Evolutionary conservation across 2,113 vertebrate genomes (phyloP).

Genomic region (Dryoscopus gambensis): DNA sequence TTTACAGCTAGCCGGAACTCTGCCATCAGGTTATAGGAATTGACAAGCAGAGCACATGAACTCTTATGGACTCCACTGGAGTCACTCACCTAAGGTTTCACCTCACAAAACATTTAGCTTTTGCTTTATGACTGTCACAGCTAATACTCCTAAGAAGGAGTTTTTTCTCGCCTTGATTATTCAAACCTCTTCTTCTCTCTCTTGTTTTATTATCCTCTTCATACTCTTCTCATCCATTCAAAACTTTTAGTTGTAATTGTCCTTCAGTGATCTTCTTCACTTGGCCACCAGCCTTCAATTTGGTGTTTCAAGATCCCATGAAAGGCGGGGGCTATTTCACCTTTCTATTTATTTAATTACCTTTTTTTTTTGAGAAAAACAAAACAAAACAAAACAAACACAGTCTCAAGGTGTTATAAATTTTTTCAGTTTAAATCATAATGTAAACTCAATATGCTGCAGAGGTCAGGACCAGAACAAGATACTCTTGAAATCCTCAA

Average conservation of each 20-base stretch:
- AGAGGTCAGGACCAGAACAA: not conserved
- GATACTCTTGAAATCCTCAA: not conserved
- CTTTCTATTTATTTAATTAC: not conserved
- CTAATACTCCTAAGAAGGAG: not conserved
- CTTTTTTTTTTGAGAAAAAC: not conserved
- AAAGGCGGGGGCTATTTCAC: not conserved
- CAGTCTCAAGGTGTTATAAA: not conserved
- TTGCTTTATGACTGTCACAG: not conserved
- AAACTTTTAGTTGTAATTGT: not conserved
- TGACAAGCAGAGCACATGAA: not conserved
- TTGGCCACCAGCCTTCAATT: not conserved
- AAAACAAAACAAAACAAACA: not conserved
- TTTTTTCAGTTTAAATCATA: not conserved
- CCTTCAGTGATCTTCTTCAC: not conserved
- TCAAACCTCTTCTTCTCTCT: not conserved
- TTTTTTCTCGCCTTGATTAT: not conserved
- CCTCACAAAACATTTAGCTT: not conserved
- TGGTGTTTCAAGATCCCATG: not conserved
- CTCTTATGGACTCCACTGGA: not conserved
- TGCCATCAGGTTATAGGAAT: not conserved
- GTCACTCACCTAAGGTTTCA: not conserved
- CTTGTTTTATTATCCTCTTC: not conserved
- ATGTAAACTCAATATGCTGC: not conserved
- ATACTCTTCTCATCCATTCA: not conserved
- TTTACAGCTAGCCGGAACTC: not conserved